Percentiles rank a stretch among this genome's conserved stretches.
These are phyloP conservation scores for Marmota flaviventris DNA, from an alignment of 2,113 vertebrate species.

Conservation along the genomic window DNA sequence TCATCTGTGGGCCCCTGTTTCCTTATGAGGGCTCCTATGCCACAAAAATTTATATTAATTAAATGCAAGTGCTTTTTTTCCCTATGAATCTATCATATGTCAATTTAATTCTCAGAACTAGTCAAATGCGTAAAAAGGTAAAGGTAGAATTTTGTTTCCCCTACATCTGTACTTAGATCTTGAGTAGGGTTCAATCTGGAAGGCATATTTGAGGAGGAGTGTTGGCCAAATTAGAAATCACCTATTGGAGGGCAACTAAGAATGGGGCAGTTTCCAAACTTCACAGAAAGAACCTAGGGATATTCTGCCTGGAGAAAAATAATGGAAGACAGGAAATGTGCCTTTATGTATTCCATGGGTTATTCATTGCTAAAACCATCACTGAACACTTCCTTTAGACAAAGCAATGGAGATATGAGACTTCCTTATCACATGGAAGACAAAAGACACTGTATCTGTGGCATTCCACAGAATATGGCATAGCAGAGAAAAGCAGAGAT, in stretches of 20 bases:
- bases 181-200: neutral
- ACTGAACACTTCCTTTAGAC: neutral
- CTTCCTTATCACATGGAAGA: neutral
- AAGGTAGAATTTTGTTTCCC: neutral
- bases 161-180: neutral
- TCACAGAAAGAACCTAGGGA: neutral
- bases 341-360: neutral
- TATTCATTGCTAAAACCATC: neutral
- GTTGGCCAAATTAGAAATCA: conserved; percentile 3
- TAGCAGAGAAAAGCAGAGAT: neutral
- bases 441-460: neutral
- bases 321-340: neutral
- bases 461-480: neutral
- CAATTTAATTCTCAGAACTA: neutral
- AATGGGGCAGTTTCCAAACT: neutral
- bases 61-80: neutral
- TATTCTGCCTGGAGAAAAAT: conserved; percentile 29
- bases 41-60: neutral
- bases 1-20: too few species aligned
- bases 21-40: neutral
- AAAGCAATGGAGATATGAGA: neutral
- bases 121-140: neutral
- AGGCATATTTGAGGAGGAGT: conserved; percentile 19
- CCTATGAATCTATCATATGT: neutral
- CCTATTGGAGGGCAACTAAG: neutral